These are phyloP conservation scores for Chymomyza fuscimana DNA, from an alignment of 2,888 invertebrate species.

Conservation along the genomic window DNA sequence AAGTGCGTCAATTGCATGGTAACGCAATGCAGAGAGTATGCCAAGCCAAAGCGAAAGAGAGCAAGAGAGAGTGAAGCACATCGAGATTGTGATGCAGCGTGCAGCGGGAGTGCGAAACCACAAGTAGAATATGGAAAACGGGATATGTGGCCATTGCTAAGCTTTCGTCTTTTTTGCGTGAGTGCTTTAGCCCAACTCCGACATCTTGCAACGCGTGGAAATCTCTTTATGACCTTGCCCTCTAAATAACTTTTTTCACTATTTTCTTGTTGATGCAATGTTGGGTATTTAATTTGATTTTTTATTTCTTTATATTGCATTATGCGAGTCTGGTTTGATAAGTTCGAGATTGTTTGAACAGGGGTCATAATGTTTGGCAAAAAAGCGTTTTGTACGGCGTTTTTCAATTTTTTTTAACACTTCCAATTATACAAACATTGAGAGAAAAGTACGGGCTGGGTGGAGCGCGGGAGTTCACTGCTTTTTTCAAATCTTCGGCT, in stretches of 20 bases:
- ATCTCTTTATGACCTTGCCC: slow-evolving; percentile 51
- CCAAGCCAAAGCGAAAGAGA: neutral
- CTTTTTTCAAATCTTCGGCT: no score
- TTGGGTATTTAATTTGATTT: neutral
- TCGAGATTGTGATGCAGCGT: no score
- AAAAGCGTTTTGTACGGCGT: no score
- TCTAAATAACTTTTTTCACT: slow-evolving; percentile 23
- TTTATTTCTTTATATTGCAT: slow-evolving; percentile 18
- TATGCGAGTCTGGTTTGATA: neutral
- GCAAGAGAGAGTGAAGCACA: neutral
- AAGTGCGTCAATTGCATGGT: neutral
- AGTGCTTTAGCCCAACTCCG: slow-evolving; percentile 7
- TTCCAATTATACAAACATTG: no score
- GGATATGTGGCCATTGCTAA: slow-evolving; percentile 19
- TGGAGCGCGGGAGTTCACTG: no score
- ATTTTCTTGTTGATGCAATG: neutral
- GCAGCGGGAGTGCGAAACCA: neutral
- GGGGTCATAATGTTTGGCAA: no score
- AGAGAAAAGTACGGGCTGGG: no score
- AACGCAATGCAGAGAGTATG: neutral
- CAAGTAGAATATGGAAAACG: slow-evolving; percentile 2
- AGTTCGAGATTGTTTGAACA: no score
- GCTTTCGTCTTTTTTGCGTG: slow-evolving; percentile 10
- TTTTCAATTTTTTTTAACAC: no score
- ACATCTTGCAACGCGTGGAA: slow-evolving; percentile 11